These are phyloP conservation scores for Cephalopholis sonnerati DNA, from an alignment of 2,113 vertebrate species.

Conservation along the genomic window DNA sequence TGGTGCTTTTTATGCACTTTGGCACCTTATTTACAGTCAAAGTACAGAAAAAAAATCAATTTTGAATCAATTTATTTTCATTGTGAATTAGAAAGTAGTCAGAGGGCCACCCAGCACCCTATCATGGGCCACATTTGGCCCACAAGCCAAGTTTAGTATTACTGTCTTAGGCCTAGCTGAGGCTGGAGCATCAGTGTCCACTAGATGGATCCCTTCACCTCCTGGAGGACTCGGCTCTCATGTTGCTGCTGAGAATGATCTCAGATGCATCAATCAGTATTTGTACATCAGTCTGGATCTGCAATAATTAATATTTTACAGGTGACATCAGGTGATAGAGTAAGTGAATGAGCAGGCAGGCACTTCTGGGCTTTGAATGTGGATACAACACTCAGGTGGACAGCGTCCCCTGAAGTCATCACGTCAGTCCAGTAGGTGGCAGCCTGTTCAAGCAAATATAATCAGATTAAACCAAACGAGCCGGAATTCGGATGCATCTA, in stretches of 20 bases:
- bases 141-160: too few relatives aligned
- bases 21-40: too few relatives aligned
- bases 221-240: background rate
- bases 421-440: conserved; percentile 59
- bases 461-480: background rate
- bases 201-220: conserved; percentile 31
- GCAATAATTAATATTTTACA: background rate
- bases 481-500: conserved; percentile 8
- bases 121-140: too few relatives aligned
- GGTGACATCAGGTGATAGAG: background rate
- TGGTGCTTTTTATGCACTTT: too few relatives aligned
- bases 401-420: conserved; percentile 14
- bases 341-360: background rate
- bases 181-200: background rate
- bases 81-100: too few relatives aligned
- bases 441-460: conserved; percentile 46
- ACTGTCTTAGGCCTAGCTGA: too few relatives aligned
- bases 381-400: conserved; percentile 4
- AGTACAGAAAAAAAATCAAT: too few relatives aligned
- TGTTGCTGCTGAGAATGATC: background rate
- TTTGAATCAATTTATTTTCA: too few relatives aligned
- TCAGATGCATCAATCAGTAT: background rate
- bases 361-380: background rate
- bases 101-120: too few relatives aligned
- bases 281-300: background rate